These are phyloP conservation scores for Oophaga sylvatica DNA, from an alignment of 2,797 vertebrate species.

Conservation along the genomic window DNA sequence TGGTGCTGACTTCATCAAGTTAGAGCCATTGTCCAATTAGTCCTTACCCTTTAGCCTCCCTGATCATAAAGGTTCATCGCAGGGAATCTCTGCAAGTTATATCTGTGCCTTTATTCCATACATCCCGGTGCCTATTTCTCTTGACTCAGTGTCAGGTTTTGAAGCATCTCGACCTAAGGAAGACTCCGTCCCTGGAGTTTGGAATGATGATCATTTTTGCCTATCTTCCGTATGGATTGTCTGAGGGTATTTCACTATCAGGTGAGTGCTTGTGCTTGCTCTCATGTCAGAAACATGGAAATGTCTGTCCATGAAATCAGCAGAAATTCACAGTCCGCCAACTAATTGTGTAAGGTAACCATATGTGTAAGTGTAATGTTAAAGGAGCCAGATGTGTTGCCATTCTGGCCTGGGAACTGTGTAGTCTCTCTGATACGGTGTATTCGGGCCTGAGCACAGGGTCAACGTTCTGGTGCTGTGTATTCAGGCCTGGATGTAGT, in stretches of 20 bases:
- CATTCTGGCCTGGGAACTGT: too few relatives aligned
- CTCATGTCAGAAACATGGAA: not conserved
- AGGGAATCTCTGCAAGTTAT: not conserved
- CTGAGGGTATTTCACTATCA: constrained; percentile 95
- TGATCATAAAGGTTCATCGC: too few relatives aligned
- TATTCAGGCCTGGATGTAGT: too few relatives aligned
- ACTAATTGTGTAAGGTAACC: too few relatives aligned
- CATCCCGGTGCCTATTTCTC: constrained; percentile 62
- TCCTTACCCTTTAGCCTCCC: too few relatives aligned
- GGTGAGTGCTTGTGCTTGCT: constrained; percentile 74
- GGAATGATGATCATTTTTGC: constrained; percentile 99
- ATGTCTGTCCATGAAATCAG: not conserved
- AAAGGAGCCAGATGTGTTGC: too few relatives aligned
- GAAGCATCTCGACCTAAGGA: constrained; percentile 95
- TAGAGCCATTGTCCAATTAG: too few relatives aligned
- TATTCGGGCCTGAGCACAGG: too few relatives aligned
- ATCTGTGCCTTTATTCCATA: not conserved
- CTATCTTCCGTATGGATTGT: constrained; percentile 94
- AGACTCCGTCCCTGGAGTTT: constrained; percentile 95
- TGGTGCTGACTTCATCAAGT: too few relatives aligned
- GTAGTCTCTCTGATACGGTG: too few relatives aligned
- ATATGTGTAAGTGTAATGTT: too few relatives aligned
- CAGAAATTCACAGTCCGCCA: not conserved
- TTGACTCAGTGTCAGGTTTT: constrained; percentile 73
- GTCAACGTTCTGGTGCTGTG: too few relatives aligned